phyloP scores from a whole-genome alignment of 2,113 vertebrate species.

The Microcebus lehilahytsara region DNA sequence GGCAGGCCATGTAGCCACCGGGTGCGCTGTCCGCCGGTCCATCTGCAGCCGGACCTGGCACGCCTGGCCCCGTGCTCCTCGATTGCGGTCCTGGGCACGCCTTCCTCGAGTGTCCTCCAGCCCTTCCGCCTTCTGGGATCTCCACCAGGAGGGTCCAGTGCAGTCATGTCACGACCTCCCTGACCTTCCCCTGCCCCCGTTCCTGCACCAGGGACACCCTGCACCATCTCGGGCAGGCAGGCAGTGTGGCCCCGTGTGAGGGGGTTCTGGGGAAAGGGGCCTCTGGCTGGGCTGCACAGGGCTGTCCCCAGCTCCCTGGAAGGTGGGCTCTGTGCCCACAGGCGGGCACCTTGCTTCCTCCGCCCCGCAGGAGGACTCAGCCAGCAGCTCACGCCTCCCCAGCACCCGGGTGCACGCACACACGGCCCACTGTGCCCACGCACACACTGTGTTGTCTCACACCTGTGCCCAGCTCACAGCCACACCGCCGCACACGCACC shows the following conservation, averaged over 20 bases:
- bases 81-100: constrained; percentile 59
- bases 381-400: constrained; percentile 8
- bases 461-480: neutral
- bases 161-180: neutral
- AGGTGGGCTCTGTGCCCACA: neutral
- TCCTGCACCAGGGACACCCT: neutral
- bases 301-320: neutral
- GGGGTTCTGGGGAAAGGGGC: neutral
- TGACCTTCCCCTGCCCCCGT: neutral
- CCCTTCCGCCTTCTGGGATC: neutral
- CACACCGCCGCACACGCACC: neutral
- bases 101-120: constrained; percentile 33
- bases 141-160: constrained; percentile 32
- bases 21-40: neutral
- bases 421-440: neutral
- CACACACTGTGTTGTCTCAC: neutral
- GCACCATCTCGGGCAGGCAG: neutral
- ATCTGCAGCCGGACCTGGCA: neutral
- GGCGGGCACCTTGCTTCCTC: constrained; percentile 11
- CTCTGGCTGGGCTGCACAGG: neutral
- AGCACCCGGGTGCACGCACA: neutral
- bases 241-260: neutral
- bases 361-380: neutral
- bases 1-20: neutral
- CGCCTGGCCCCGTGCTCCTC: neutral